Evolutionary conservation across 1,140 invertebrate genomes (phyloP), one percentile per base, ranked within the genome.

Genomic region (Luehdorfia chinensis): DNA sequence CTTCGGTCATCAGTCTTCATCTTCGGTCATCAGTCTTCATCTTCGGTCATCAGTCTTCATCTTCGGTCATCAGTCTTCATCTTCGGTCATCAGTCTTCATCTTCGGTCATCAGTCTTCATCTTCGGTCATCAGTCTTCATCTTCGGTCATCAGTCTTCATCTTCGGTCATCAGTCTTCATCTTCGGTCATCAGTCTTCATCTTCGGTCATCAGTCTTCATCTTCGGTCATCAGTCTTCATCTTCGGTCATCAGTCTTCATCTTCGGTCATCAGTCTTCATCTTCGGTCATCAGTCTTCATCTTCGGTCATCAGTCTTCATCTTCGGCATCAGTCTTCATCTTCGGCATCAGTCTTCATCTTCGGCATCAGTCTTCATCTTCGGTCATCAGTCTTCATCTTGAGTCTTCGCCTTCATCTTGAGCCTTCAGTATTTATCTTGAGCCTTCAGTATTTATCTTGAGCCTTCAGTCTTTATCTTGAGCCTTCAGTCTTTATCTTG

Each of bases 321-420:
- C 12, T 31, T 30, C 18, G 13, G 4, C 36, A 53, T 59, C 34
- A 12, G n/a, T 60, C 50, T 48, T 61, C 47, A 27, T 21, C 27
- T 30, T 23, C 5, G 9, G 19, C n/a, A 43, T 57, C 14, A 13
- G 15, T 41, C 28, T 41, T 44, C 46, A 6, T 45, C 54, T 27
- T 32, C 13, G 25, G n/a, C 23, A 36, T 52, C 47, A n/a, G 8
- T 46, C 18, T 50, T 41, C 39, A 36, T 12, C 44, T 50, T 39
- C 32, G 1, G 11, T 50, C 18, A 47, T 58, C 45, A 7, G 18
- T 50, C 45, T 49, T 57, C 56, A 9, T 23, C 25, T 48, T 50
- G 12, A 7, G n/a, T 15, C 25, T 11, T 12, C 30, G 32, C 18
- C 19, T 9, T 47, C 41, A 6, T 27, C 16, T 14, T 50, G 4